Base-by-base conservation (phyloP, 1,140 invertebrate species). In the Phenacoccus solenopsis region DNA sequence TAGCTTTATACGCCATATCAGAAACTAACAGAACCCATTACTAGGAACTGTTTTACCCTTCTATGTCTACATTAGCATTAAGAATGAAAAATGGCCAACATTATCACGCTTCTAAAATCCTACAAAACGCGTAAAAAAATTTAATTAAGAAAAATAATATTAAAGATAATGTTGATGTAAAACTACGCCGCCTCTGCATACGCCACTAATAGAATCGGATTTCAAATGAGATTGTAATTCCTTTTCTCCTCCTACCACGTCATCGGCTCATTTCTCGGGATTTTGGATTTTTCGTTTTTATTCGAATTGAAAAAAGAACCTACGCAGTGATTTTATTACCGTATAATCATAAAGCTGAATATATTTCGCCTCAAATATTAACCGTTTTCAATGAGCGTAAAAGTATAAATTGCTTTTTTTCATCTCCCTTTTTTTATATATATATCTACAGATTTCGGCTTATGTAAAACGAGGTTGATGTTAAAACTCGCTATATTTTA, bases 61-160 rank as follows among this genome's bases (percentile, higher is more conserved):
- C 38, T 49, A 49, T 49, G 38, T 49, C 38, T 49, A 49, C 38
- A 49, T 49, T 49, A 49, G 38, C 38, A 49, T 49, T 49, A 49
- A 49, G 38, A 49, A 49, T 49, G 38, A 49, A 49, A 49, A 49
- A 49, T 49, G 38, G 38, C 38, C 4, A 49, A 49, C 38, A 49
- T 49, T 49, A 49, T 49, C 38, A n/a, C 38, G 12, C 12, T n/a
- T 49, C 38, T 49, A 49, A 49, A 49, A 49, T 49, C 38, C 38
- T 49, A 49, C 38, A 49, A 49, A 49, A 49, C 38, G 38, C 38
- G 38, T 49, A 49, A 49, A 49, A n/a, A 49, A 49, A 49, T 49
- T 49, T 49, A 49, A 49, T 49, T 49, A 49, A 49, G 38, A 49
- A 49, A 49, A 49, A 49, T 49, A 49, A 49, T 49, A 49, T 49